phyloP scores from a whole-genome alignment of 2,113 vertebrate species.

The Mungos mungo region DNA sequence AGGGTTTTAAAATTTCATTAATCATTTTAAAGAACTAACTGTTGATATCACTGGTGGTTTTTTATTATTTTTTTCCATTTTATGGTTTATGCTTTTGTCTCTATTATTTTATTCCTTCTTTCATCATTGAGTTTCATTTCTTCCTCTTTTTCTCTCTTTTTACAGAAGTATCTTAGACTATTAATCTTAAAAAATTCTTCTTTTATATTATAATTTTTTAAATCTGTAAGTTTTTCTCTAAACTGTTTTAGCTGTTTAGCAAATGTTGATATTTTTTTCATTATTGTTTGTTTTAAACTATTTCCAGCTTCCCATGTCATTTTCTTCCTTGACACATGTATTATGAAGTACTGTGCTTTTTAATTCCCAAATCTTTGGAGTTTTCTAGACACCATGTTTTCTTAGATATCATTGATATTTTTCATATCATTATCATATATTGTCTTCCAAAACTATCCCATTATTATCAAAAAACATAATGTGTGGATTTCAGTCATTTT shows the following conservation, averaged over 20 bases:
- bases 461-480: not conserved
- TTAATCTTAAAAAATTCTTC: not conserved
- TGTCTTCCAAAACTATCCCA: not conserved
- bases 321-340: not conserved
- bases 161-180: not conserved
- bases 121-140: not conserved
- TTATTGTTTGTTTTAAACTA: not conserved
- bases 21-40: not conserved
- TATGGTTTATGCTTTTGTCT: not conserved
- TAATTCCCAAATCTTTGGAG: not conserved
- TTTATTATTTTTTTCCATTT: not conserved
- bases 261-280: not conserved
- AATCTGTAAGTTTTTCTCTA: not conserved
- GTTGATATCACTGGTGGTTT: not conserved
- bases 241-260: not conserved
- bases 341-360: not conserved
- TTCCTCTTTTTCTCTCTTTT: not conserved
- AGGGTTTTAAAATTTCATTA: not conserved
- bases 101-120: not conserved
- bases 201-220: not conserved
- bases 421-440: slow-evolving; percentile 21
- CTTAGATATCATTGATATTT: not conserved
- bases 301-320: not conserved
- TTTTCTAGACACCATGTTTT: not conserved
- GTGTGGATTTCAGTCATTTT: not conserved